Evolutionary conservation across 2,888 invertebrate genomes (phyloP), one percentile per base, ranked within the genome.

Genomic region (Heliconius sara): DNA sequence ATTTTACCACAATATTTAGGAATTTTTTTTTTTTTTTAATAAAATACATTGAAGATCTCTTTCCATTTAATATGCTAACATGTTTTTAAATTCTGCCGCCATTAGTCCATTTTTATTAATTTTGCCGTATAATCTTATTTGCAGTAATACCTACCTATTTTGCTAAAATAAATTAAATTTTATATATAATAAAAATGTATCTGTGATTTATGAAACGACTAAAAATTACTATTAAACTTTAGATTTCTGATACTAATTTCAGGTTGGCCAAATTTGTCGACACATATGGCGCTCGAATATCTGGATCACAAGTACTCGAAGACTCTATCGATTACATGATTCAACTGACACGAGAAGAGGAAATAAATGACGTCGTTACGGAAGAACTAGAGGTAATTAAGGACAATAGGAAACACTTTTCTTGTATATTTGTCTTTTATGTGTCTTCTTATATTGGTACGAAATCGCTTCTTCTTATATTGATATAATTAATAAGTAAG

Each of bases 321-420:
- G 88, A 96, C 43, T 94, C 97, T 3, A 97, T 97, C 80, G 96
- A 97, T 89, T 97, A 96, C 84, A 96, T 97, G 94, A 91, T 92
- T 85, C 86, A 92, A 83, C 86, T 93, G 81, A 90, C 91, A 34
- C 85, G 85, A 25, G 86, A 90, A 16, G 93, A 95, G 87, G 86
- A 86, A 43, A 84, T 95, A 22, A 79, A 89, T 76, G 97, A 97
- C 86, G 97, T 98, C 12, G 96, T 96, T 83, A 97, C 97, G 0
- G 98, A 98, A 93, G 89, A 95, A 34, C 96, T 96, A 3, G 88
- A 92, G 88, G 95, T 95, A 87, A 85, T 74, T 79, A 71, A 75
- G 80, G 47, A 13, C 16, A 57, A 57, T 60, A 82, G 43, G 39
- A 70, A 70, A 78, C 47, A 74, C 25, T 60, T 71, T 76, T 43